These are phyloP conservation scores for Melanotus villosus DNA, from an alignment of 2,888 invertebrate genomes.

Conservation along the genomic window DNA sequence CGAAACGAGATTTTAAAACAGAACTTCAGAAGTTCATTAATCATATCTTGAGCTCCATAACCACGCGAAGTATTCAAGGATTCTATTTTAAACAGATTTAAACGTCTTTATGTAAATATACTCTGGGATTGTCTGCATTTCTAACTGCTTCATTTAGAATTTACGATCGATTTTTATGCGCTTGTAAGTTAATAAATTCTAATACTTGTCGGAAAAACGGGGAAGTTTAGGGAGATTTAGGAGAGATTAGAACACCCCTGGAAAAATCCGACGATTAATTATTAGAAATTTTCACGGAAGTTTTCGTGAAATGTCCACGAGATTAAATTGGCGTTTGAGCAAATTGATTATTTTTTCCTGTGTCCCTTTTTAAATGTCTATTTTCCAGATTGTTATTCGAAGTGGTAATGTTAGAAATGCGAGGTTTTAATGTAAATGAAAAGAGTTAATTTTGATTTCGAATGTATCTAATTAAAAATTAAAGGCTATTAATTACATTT, in stretches of 20 bases:
- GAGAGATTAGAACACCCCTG: not conserved
- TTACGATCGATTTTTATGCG: not conserved
- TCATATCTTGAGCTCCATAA: not conserved
- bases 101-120: not conserved
- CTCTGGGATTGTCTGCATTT: not conserved
- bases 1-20: conserved; percentile 2
- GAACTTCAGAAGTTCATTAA: conserved; percentile 11
- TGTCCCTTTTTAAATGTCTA: too few species aligned
- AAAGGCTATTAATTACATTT: too few species aligned
- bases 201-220: not conserved
- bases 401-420: too few species aligned
- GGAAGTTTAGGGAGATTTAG: not conserved
- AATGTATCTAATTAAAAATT: too few species aligned
- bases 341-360: too few species aligned
- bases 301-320: too few species aligned
- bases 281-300: too few species aligned
- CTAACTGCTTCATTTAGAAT: not conserved
- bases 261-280: not conserved
- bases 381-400: too few species aligned
- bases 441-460: too few species aligned
- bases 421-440: too few species aligned
- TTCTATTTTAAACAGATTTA: too few species aligned
- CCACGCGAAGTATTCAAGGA: not conserved
- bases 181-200: not conserved
- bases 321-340: too few species aligned